phyloP scores from a whole-genome alignment of 2,113 vertebrate genomes.

The Natator depressus region DNA sequence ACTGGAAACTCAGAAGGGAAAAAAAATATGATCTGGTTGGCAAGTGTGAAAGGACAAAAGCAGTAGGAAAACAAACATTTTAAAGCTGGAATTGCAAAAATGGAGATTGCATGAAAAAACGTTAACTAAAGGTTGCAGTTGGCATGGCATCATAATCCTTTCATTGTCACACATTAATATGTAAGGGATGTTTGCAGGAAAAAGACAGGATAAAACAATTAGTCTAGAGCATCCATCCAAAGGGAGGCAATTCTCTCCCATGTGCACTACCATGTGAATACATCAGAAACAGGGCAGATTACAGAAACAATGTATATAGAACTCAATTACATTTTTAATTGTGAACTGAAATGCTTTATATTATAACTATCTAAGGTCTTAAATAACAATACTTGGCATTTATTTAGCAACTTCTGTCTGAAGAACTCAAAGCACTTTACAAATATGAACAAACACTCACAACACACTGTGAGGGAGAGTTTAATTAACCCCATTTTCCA shows the following conservation, averaged over 20 bases:
- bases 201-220: conserved; percentile 43
- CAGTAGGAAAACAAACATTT: not conserved
- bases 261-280: not conserved
- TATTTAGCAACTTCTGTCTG: not conserved
- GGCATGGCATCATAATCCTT: conserved; percentile 15
- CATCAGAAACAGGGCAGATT: conserved; percentile 6
- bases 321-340: conserved; percentile 2
- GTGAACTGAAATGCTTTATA: not conserved
- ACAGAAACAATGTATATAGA: not conserved
- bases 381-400: not conserved
- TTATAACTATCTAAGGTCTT: not conserved
- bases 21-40: not conserved
- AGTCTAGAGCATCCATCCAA: conserved; percentile 45
- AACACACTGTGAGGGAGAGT: conserved; percentile 4
- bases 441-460: not conserved
- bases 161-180: conserved; percentile 38
- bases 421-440: conserved; percentile 14
- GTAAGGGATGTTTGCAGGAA: conserved; percentile 29
- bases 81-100: not conserved
- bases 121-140: not conserved
- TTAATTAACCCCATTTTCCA: not conserved
- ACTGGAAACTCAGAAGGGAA: not conserved
- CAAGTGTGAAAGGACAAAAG: conserved; percentile 8
- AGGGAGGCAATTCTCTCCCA: conserved; percentile 30
- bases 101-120: not conserved